These are phyloP conservation scores for Ariopsis seemanni DNA, from an alignment of 2,113 vertebrate genomes.

Conservation along the genomic window DNA sequence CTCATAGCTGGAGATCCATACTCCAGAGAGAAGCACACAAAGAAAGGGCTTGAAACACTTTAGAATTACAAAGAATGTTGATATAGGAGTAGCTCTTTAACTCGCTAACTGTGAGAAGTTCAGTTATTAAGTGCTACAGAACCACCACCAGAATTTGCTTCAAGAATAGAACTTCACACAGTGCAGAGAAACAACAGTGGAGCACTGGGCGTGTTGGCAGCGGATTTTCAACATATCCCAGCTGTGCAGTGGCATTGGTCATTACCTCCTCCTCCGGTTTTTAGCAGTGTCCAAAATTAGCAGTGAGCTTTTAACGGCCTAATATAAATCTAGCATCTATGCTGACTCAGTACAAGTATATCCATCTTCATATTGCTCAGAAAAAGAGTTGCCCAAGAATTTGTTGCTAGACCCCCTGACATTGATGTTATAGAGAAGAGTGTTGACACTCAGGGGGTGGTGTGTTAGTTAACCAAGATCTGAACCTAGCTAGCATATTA, in stretches of 20 bases:
- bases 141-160: slow-evolving; percentile 7
- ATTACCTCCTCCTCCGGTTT: slow-evolving; percentile 51
- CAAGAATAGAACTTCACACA: not conserved
- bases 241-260: slow-evolving; percentile 28
- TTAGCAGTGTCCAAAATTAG: slow-evolving; percentile 71
- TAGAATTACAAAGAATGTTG: slow-evolving; percentile 13
- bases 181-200: not conserved
- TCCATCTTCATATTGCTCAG: slow-evolving; percentile 55
- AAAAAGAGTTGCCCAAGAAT: slow-evolving; percentile 51
- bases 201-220: slow-evolving; percentile 33
- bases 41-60: slow-evolving; percentile 37
- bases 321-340: slow-evolving; percentile 70
- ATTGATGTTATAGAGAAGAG: slow-evolving; percentile 38
- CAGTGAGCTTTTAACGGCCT: slow-evolving; percentile 59
- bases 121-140: slow-evolving; percentile 10
- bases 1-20: slow-evolving; percentile 50
- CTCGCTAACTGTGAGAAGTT: not conserved
- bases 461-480: not conserved
- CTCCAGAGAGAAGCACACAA: slow-evolving; percentile 55
- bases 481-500: not conserved
- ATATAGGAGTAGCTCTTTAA: not conserved
- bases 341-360: slow-evolving; percentile 71
- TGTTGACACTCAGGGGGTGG: not conserved
- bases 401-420: not conserved
- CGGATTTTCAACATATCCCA: slow-evolving; percentile 51